phyloP scores from a whole-genome alignment of 2,113 vertebrate genomes.

The Platycercus adscitus region DNA sequence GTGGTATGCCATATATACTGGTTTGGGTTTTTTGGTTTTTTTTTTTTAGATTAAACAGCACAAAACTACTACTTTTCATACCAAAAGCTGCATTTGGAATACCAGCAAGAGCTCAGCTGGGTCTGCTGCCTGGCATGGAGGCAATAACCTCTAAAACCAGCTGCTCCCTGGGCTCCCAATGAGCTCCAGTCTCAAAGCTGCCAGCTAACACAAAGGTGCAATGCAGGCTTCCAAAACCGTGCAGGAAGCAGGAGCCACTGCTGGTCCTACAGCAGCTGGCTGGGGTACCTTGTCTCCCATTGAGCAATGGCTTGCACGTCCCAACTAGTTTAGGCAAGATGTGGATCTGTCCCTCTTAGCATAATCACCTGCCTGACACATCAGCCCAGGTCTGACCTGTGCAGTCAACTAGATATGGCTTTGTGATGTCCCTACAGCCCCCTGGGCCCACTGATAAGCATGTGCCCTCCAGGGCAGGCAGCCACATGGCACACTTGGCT shows the following conservation, averaged over 20 bases:
- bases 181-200: neutral
- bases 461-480: neutral
- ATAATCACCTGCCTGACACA: accelerated
- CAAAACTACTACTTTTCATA: neutral
- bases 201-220: accelerated
- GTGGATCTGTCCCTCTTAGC: neutral
- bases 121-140: neutral
- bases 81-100: neutral
- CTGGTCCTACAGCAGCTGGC: neutral
- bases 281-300: neutral
- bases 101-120: neutral
- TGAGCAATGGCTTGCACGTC: neutral
- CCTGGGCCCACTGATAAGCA: neutral
- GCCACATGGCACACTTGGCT: neutral
- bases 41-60: neutral
- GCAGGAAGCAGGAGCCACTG: neutral
- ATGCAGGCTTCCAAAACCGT: neutral
- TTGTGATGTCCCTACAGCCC: neutral
- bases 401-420: neutral
- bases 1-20: neutral
- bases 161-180: neutral
- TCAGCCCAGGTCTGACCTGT: neutral
- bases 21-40: neutral
- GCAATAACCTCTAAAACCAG: neutral
- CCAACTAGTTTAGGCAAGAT: accelerated